Percentiles rank a stretch among this genome's conserved stretches.
Conservation (phyloP, 2,113 vertebrate species). For the Hepsetus odoe region DNA sequence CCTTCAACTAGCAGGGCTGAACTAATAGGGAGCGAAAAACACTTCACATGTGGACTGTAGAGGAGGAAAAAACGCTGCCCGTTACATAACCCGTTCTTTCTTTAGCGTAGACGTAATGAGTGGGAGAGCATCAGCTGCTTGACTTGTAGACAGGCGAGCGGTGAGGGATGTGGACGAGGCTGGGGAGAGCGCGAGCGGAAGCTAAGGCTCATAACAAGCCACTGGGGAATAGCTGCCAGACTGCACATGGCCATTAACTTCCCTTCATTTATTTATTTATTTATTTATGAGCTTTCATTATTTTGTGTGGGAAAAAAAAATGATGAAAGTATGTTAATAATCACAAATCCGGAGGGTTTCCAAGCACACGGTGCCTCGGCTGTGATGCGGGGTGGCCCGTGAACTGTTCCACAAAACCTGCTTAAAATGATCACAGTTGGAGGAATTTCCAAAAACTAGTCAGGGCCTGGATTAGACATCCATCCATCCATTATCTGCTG, state of each 20-base stretch:
- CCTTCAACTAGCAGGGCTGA: not conserved
- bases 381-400: not conserved
- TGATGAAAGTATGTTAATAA: conserved; percentile 42
- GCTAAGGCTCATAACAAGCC: conserved; percentile 45
- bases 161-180: conserved; percentile 23
- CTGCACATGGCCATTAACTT: conserved; percentile 42
- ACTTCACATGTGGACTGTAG: not conserved
- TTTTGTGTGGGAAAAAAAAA: conserved; percentile 39
- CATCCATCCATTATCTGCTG: too few species aligned
- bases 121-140: conserved; percentile 34
- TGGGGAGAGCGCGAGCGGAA: conserved; percentile 18
- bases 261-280: conserved; percentile 45
- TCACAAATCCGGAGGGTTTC: conserved; percentile 8
- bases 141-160: conserved; percentile 14
- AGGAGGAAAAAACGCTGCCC: conserved; percentile 19
- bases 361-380: not conserved
- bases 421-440: not conserved
- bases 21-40: not conserved
- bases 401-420: not conserved
- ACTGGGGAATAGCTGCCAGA: conserved; percentile 35
- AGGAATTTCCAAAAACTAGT: not conserved
- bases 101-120: conserved; percentile 37
- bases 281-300: conserved; percentile 47
- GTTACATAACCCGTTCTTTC: conserved; percentile 38
- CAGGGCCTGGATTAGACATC: not conserved